phyloP scores from a whole-genome alignment of 2,888 invertebrate species.

The Nesidiocoris tenuis region DNA sequence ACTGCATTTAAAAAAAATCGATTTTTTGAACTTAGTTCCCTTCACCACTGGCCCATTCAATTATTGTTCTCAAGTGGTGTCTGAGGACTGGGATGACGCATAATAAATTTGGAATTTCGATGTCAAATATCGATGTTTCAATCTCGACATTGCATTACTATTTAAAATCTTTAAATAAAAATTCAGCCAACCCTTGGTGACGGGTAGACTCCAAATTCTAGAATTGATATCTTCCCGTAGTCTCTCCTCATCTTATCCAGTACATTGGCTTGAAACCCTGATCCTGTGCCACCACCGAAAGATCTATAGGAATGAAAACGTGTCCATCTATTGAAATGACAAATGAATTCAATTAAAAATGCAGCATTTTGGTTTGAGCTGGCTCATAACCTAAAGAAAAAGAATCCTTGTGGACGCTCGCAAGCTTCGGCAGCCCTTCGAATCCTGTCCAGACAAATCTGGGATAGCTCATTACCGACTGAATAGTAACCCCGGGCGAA shows the following conservation, averaged over 20 bases:
- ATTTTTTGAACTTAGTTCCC: too few relatives aligned
- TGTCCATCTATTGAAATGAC: too few relatives aligned
- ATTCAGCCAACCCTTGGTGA: constrained; percentile 54
- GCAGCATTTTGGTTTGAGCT: too few relatives aligned
- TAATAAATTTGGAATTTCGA: too few relatives aligned
- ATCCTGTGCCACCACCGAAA: constrained; percentile 51
- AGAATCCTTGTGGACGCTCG: constrained; percentile 48
- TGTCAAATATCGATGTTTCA: too few relatives aligned
- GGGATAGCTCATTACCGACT: constrained; percentile 59
- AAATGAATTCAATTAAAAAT: too few relatives aligned
- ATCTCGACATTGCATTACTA: too few relatives aligned
- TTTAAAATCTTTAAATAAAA: too few relatives aligned
- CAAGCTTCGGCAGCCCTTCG: constrained; percentile 47
- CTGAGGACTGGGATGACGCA: too few relatives aligned
- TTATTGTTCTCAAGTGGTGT: too few relatives aligned
- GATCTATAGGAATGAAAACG: constrained; percentile 28
- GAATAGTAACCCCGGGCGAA: constrained; percentile 79
- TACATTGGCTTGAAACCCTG: constrained; percentile 50
- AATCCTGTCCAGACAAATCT: constrained; percentile 68
- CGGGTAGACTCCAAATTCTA: constrained; percentile 55
- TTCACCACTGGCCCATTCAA: too few relatives aligned
- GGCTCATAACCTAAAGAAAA: constrained; percentile 49
- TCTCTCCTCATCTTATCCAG: constrained; percentile 47
- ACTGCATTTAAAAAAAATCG: too few relatives aligned
- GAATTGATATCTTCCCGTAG: constrained; percentile 60